Conservation (phyloP, 1,140 invertebrate genomes). For the Bombus picipes region DNA sequence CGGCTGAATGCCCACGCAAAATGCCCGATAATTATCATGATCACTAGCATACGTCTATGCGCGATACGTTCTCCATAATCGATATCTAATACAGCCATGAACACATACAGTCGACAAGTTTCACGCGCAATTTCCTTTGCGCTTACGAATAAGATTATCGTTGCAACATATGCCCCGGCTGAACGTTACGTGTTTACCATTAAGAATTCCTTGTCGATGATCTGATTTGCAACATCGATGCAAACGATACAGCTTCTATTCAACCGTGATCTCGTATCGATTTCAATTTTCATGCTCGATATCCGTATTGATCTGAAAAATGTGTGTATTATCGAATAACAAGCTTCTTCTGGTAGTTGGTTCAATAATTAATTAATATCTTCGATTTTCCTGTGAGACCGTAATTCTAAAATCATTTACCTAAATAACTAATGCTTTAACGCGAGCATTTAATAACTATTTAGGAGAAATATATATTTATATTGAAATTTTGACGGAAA, state of each 20-base stretch:
- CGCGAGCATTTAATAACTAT: too few relatives aligned
- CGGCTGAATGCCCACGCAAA: slow-evolving; percentile 67
- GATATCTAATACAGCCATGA: slow-evolving; percentile 47
- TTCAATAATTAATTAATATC: too few relatives aligned
- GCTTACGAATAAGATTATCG: slow-evolving; percentile 44
- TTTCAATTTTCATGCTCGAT: background rate
- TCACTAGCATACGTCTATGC: slow-evolving; percentile 35
- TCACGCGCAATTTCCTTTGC: slow-evolving; percentile 62
- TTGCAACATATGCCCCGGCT: slow-evolving; percentile 50
- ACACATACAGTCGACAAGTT: slow-evolving; percentile 38
- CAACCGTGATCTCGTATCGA: background rate
- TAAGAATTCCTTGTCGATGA: slow-evolving; percentile 33
- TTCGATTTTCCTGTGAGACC: too few relatives aligned
- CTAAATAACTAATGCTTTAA: too few relatives aligned
- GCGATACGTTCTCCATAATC: slow-evolving; percentile 50
- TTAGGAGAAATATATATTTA: too few relatives aligned
- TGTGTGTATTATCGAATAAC: too few relatives aligned
- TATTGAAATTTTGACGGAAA: too few relatives aligned
- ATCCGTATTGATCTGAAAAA: too few relatives aligned
- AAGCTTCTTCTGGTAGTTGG: too few relatives aligned
- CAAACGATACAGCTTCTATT: background rate
- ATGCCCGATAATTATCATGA: slow-evolving; percentile 70
- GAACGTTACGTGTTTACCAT: background rate
- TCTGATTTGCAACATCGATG: slow-evolving; percentile 14
- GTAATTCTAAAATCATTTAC: too few relatives aligned